phyloP scores from a whole-genome alignment of 2,113 vertebrate genomes.

The Macrotis lagotis region DNA sequence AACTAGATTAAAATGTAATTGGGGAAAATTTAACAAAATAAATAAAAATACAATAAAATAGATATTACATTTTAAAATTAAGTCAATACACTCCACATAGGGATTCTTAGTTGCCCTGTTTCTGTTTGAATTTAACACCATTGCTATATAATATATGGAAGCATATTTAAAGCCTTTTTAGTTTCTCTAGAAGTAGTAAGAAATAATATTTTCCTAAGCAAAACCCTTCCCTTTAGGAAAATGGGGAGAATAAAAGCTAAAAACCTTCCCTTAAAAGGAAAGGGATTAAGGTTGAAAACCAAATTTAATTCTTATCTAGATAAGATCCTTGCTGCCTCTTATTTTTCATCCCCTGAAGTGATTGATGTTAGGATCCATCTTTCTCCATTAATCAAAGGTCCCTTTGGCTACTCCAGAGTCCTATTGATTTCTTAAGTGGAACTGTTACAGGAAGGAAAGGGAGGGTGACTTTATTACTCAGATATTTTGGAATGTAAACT shows the following conservation, averaged over 20 bases:
- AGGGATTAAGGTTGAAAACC: background rate
- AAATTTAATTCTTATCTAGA: background rate
- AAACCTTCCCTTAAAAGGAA: background rate
- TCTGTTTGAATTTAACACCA: background rate
- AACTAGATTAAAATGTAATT: background rate
- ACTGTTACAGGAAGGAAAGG: background rate
- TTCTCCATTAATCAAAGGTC: background rate
- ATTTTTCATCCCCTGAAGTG: background rate
- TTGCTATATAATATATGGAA: background rate
- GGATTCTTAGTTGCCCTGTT: background rate
- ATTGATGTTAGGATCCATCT: background rate
- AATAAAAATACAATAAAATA: background rate
- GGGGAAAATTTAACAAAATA: background rate
- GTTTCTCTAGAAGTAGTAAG: background rate
- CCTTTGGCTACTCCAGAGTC: background rate
- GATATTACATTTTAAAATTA: background rate
- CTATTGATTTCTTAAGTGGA: background rate
- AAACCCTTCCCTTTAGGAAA: background rate
- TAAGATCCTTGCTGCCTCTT: background rate
- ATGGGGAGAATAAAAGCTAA: background rate
- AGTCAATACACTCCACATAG: background rate
- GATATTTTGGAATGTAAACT: background rate
- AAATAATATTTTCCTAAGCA: background rate
- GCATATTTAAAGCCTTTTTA: background rate
- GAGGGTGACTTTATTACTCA: background rate